These are phyloP conservation scores for Neodiprion fabricii DNA, from an alignment of 1,140 invertebrate genomes.

Conservation along the genomic window DNA sequence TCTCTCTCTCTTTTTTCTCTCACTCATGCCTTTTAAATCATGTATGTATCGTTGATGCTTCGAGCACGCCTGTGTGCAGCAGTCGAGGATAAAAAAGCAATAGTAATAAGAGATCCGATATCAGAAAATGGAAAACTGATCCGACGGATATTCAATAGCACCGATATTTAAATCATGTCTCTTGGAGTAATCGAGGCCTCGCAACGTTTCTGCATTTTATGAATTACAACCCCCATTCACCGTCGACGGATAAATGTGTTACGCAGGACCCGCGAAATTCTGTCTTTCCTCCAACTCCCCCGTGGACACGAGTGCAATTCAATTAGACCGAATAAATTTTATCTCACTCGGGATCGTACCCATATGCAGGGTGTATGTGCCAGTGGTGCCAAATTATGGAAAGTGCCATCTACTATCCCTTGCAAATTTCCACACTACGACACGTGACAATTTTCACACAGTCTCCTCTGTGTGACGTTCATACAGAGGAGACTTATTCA, in stretches of 20 bases:
- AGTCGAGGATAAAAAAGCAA: not conserved
- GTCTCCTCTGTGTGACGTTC: not conserved
- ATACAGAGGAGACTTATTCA: not conserved
- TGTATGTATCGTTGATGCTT: slow-evolving; percentile 31
- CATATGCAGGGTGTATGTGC: not conserved
- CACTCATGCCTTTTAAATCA: slow-evolving; percentile 20
- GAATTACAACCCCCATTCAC: not conserved
- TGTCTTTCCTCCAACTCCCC: not conserved
- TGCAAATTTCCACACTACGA: not conserved
- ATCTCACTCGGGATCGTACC: not conserved
- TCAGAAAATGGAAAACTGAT: slow-evolving; percentile 15
- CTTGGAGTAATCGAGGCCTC: not conserved
- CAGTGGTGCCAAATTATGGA: not conserved
- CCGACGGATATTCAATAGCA: not conserved
- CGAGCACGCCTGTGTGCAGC: not conserved
- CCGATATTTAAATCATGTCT: not conserved
- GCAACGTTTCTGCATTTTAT: not conserved
- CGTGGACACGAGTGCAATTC: not conserved
- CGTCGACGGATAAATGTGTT: not conserved
- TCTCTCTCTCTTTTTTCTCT: slow-evolving; percentile 1
- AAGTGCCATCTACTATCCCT: not conserved
- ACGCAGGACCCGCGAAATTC: not conserved
- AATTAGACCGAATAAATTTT: not conserved
- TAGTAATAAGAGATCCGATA: slow-evolving; percentile 3
- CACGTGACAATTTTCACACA: too few relatives aligned